These are phyloP conservation scores for Rhabditoides inermis DNA, from an alignment of 2,888 invertebrate genomes.

Conservation along the genomic window DNA sequence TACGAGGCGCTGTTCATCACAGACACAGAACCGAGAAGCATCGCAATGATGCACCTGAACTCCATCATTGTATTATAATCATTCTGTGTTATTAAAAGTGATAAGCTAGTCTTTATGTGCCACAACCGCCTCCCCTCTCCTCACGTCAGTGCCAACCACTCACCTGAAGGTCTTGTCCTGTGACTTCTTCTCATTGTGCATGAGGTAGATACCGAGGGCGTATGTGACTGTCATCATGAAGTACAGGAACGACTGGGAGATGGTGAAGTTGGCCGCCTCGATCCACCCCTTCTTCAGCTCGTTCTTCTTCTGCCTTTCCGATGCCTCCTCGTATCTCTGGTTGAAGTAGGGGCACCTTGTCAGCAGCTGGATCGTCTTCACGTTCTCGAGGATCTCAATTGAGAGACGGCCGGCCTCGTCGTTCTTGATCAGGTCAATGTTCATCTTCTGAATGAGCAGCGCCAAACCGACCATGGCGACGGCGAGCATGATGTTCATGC, in stretches of 20 bases:
- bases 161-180: slow-evolving; percentile 25
- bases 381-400: slow-evolving; percentile 55
- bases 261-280: slow-evolving; percentile 35
- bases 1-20: slow-evolving; percentile 40
- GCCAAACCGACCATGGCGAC: slow-evolving; percentile 53
- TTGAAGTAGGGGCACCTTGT: slow-evolving; percentile 53
- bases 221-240: slow-evolving; percentile 31
- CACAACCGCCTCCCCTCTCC: too few relatives aligned
- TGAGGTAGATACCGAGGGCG: slow-evolving; percentile 31
- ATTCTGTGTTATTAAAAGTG: too few relatives aligned
- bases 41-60: slow-evolving; percentile 28
- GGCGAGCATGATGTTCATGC: slow-evolving; percentile 51
- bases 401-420: slow-evolving; percentile 57
- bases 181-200: slow-evolving; percentile 23
- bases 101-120: too few relatives aligned
- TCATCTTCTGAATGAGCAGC: slow-evolving; percentile 54
- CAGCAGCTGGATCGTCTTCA: slow-evolving; percentile 55
- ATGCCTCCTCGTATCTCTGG: slow-evolving; percentile 38
- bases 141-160: too few relatives aligned
- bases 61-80: too few relatives aligned
- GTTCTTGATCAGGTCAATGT: slow-evolving; percentile 45
- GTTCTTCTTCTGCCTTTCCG: slow-evolving; percentile 23
- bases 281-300: slow-evolving; percentile 27
- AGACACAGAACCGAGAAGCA: slow-evolving; percentile 32
- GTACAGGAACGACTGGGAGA: slow-evolving; percentile 36